Evolutionary conservation across 1,140 invertebrate genomes (phyloP).

Genomic region (Mycetomoellerius zeteki): DNA sequence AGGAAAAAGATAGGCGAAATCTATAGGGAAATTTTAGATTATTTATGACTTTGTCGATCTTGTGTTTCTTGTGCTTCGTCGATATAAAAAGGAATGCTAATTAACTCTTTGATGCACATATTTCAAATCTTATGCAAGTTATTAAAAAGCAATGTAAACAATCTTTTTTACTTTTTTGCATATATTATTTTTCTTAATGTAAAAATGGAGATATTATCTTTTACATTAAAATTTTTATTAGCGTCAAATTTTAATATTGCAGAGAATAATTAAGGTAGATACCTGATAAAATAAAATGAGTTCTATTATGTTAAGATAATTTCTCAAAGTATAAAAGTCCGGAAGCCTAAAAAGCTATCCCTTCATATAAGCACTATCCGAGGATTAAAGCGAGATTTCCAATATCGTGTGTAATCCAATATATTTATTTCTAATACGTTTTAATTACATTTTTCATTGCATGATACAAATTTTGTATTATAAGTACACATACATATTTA

Average conservation of each 20-base stretch:
- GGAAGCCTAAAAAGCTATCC: conserved; percentile 30
- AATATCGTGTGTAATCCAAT: conserved; percentile 16
- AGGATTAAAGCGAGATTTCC: conserved; percentile 33
- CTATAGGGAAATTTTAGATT: conserved; percentile 29
- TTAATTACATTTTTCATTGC: conserved; percentile 29
- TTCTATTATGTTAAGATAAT: conserved; percentile 42
- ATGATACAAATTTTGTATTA: neutral
- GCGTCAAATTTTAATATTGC: conserved; percentile 3
- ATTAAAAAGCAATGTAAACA: neutral
- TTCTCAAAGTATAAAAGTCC: conserved; percentile 34
- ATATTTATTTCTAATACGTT: conserved; percentile 23
- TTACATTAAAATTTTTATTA: conserved; percentile 24
- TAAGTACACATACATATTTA: neutral
- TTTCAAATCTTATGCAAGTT: neutral
- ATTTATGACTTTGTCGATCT: conserved; percentile 16
- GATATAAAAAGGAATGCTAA: neutral
- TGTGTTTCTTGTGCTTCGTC: neutral
- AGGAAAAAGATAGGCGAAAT: neutral
- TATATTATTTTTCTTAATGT: neutral
- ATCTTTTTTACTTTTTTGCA: neutral
- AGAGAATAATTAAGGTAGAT: neutral
- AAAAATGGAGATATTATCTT: neutral
- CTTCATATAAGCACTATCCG: neutral
- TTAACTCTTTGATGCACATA: neutral
- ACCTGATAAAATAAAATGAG: conserved; percentile 19